Base-by-base conservation (phyloP, 2,113 vertebrate genomes). In the Tychaedon coryphoeus region DNA sequence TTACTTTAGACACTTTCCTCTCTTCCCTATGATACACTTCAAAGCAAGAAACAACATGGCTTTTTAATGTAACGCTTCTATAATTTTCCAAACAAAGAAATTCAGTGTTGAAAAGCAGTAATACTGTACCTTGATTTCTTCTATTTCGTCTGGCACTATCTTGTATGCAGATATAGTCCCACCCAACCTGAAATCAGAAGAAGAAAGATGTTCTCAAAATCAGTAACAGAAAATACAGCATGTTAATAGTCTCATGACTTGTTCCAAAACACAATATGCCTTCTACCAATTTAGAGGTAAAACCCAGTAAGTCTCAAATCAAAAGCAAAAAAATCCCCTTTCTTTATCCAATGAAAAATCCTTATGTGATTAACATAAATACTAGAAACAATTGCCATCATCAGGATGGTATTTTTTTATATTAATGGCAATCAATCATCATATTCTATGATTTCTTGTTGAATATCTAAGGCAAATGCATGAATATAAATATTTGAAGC, bases 81-180 rank as follows among this genome's bases (percentile, higher is more conserved):
- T 28, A 67, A 75, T 76, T 90, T 62, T 95, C 34, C 50, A 95
- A 83, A 47, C 19, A 87, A 88, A 72, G 34, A 72, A 70, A 80
- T 69, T 75, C 34, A 61, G 14, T 75, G 71, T 38, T 86, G 72
- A 96, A 97, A 97, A 93, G 76, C 50, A 92, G 9, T 36, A 94
- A 97, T 97, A 98, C 95, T 92, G 72, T 98, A 99, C 99, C 99
- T 99, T 99, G 92, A 99, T 99, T 98, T 99, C 99, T 96, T 99
- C 99, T 94, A 99, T 98, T 98, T 99, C 99, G 14, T 99, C 99
- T 79, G 99, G 99, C 93, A 99, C 99, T 97, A 99, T 99, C 98
- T 99, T 99, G 98, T 99, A 99, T 88, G 99, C 99, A 77, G 99
- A 98, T 97, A 99, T 98, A 98, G 99, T 99, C 93, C 99, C 99